phyloP scores from a whole-genome alignment of 2,888 invertebrate genomes.

The Apotomis betuletana region DNA sequence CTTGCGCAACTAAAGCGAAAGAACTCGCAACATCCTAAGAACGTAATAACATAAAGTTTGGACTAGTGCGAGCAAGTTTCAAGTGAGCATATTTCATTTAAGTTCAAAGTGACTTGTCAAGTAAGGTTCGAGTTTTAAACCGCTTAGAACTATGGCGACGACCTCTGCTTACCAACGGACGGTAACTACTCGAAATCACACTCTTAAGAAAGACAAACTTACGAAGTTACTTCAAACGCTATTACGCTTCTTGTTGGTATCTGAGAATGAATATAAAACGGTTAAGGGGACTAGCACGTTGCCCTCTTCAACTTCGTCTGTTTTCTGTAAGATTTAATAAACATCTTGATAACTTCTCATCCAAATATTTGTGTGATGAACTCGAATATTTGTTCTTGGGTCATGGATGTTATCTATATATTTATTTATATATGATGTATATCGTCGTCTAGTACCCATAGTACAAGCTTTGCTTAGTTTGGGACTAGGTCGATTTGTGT shows the following conservation, averaged over 20 bases:
- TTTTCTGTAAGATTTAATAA: too few relatives aligned
- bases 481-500: too few relatives aligned
- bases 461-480: too few relatives aligned
- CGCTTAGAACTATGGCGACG: slow-evolving; percentile 6
- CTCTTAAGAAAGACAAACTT: slow-evolving; percentile 55
- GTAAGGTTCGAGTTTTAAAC: slow-evolving; percentile 47
- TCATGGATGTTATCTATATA: too few relatives aligned
- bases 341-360: too few relatives aligned
- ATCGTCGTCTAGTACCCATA: too few relatives aligned
- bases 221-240: slow-evolving; percentile 39
- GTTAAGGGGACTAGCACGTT: slow-evolving; percentile 39
- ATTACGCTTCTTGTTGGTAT: slow-evolving; percentile 53
- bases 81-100: slow-evolving; percentile 63
- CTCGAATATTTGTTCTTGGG: too few relatives aligned
- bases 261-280: slow-evolving; percentile 52
- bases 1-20: background rate
- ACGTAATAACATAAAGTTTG: slow-evolving; percentile 26
- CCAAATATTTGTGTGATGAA: too few relatives aligned
- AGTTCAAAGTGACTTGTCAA: slow-evolving; percentile 50
- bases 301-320: too few relatives aligned
- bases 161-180: slow-evolving; percentile 47
- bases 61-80: slow-evolving; percentile 50
- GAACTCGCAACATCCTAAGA: slow-evolving; percentile 13
- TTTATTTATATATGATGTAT: too few relatives aligned
- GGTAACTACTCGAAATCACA: slow-evolving; percentile 52